Conservation (phyloP, 1,140 invertebrate genomes). For the Vanessa atalanta region DNA sequence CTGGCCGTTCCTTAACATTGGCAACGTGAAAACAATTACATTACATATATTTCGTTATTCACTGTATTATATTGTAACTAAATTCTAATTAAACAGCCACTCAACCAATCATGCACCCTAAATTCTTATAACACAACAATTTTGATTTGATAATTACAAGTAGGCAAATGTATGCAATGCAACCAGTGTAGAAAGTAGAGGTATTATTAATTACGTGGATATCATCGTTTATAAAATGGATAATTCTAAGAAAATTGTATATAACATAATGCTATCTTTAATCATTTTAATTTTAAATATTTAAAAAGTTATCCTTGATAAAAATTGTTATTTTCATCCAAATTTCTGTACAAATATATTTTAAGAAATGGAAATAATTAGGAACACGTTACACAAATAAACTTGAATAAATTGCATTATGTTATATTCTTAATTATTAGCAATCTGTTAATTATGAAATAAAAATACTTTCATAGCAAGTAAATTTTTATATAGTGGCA, state of each 20-base stretch:
- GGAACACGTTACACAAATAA: neutral
- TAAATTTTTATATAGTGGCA: neutral
- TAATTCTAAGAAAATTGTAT: constrained; percentile 15
- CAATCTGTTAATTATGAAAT: constrained; percentile 20
- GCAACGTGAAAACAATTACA: constrained; percentile 51
- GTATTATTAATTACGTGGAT: constrained; percentile 13
- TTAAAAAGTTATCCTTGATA: neutral
- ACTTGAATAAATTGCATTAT: constrained; percentile 14
- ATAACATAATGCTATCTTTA: constrained; percentile 18
- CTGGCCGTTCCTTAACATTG: constrained; percentile 63
- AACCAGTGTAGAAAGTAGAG: constrained; percentile 27
- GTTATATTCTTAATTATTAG: constrained; percentile 18
- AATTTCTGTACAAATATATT: neutral
- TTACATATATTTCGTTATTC: constrained; percentile 22
- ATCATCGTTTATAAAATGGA: constrained; percentile 4
- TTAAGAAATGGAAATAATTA: neutral
- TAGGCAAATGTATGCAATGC: constrained; percentile 24
- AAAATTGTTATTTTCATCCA: neutral
- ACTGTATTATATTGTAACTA: constrained; percentile 30
- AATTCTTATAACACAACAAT: constrained; percentile 31
- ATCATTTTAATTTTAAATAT: neutral
- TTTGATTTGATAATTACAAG: constrained; percentile 33
- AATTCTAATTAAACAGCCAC: constrained; percentile 30
- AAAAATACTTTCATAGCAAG: neutral
- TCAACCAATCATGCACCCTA: constrained; percentile 29